phyloP scores from a whole-genome alignment of 1,140 invertebrate genomes.

The Drosophila tsacasi region DNA sequence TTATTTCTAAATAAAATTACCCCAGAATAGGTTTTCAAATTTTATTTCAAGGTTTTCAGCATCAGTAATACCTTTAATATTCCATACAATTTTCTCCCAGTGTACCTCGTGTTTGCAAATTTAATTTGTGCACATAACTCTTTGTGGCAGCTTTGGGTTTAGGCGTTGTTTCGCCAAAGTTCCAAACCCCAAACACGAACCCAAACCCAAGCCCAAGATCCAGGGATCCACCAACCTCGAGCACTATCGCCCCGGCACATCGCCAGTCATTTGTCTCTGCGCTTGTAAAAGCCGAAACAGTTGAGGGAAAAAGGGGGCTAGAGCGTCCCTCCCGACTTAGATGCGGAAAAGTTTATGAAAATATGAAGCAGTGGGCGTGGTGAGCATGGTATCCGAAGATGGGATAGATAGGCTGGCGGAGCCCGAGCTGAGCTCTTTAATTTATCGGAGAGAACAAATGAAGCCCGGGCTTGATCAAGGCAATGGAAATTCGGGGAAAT shows the following conservation, averaged over 20 bases:
- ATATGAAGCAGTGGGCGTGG: slow-evolving; percentile 72
- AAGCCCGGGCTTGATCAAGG: slow-evolving; percentile 1
- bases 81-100: not conserved
- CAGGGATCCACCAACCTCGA: slow-evolving; percentile 25
- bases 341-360: slow-evolving; percentile 60
- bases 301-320: slow-evolving; percentile 3
- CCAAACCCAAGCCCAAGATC: slow-evolving; percentile 11
- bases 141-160: slow-evolving; percentile 74
- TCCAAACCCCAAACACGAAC: slow-evolving; percentile 8
- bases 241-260: slow-evolving; percentile 61
- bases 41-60: not conserved
- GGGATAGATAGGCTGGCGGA: slow-evolving; percentile 29
- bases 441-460: slow-evolving; percentile 55
- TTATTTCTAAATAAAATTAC: not conserved
- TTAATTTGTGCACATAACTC: slow-evolving; percentile 79
- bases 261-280: slow-evolving; percentile 79
- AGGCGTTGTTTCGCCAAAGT: slow-evolving; percentile 59
- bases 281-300: slow-evolving; percentile 62
- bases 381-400: slow-evolving; percentile 29
- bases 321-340: slow-evolving; percentile 39
- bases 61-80: not conserved
- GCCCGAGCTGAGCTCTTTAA: slow-evolving; percentile 47
- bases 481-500: slow-evolving; percentile 26
- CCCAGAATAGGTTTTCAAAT: not conserved
- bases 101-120: slow-evolving; percentile 68